Conservation (phyloP, 2,888 invertebrate genomes). For the Sinopyrophorus schimmeli region DNA sequence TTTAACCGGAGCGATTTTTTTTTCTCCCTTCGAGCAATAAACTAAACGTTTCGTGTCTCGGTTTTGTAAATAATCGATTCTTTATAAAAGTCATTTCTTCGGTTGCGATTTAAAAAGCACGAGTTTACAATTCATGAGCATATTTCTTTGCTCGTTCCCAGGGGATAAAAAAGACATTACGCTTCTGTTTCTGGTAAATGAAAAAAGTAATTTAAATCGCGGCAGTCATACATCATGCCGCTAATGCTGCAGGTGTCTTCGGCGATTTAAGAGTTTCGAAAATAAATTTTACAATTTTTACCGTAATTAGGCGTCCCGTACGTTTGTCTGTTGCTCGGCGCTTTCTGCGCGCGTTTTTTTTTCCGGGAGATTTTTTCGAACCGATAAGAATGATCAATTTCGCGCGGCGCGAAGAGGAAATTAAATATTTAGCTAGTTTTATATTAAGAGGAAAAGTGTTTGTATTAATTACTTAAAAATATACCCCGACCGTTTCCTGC, state of each 20-base stretch:
- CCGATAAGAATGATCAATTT: not conserved
- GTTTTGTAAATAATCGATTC: no score
- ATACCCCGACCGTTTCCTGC: constrained; percentile 20
- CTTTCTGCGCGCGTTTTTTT: not conserved
- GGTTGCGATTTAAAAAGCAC: constrained; percentile 6
- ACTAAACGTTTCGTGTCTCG: no score
- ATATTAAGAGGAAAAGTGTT: constrained; percentile 13
- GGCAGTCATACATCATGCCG: constrained; percentile 44
- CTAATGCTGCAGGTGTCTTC: constrained; percentile 42
- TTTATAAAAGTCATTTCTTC: no score
- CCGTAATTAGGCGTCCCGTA: constrained; percentile 8
- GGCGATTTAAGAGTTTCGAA: constrained; percentile 9
- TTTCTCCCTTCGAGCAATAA: no score
- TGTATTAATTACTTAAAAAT: constrained; percentile 28
- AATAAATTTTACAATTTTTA: constrained; percentile 24
- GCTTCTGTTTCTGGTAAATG: constrained; percentile 45
- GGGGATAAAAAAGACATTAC: constrained; percentile 54
- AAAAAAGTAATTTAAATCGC: constrained; percentile 51
- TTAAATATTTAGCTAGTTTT: constrained; percentile 14
- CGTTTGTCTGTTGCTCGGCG: no score
- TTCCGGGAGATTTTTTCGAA: not conserved
- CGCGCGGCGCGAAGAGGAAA: constrained; percentile 8
- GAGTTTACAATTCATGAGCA: constrained; percentile 27
- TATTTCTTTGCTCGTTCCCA: constrained; percentile 42
- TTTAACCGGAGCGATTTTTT: no score